Conservation (phyloP, 2,888 invertebrate species). For the Dysmachus trigonus region DNA sequence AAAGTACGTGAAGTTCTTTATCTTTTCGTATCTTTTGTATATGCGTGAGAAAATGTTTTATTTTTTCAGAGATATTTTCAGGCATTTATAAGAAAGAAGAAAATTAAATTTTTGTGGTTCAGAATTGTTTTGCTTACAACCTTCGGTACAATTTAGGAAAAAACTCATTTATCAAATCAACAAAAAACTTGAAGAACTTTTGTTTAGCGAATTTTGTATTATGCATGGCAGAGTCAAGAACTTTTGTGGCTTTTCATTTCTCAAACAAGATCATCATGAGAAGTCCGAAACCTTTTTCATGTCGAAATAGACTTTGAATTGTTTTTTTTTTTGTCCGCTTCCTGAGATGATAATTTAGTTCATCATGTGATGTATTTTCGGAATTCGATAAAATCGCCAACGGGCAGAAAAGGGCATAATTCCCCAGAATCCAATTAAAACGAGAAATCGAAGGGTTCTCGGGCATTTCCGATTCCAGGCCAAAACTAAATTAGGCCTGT, state of each 20-base stretch:
- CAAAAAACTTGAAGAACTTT: background rate
- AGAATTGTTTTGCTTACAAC: background rate
- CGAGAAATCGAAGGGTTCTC: constrained; percentile 31
- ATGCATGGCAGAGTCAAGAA: background rate
- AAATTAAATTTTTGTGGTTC: background rate
- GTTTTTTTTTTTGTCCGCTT: background rate
- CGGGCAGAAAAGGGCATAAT: background rate
- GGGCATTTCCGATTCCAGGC: background rate
- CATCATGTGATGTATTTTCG: background rate
- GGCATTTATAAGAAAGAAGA: background rate
- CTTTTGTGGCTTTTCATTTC: background rate
- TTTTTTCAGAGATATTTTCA: background rate
- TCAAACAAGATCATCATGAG: background rate
- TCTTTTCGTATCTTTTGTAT: background rate
- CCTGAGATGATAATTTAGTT: background rate
- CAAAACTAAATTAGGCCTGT: constrained; percentile 22
- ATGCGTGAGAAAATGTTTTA: too few species aligned
- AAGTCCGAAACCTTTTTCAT: background rate
- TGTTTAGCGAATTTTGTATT: background rate
- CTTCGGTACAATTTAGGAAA: background rate
- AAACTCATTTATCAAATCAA: background rate
- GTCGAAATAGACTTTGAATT: background rate
- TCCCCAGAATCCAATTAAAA: constrained; percentile 38
- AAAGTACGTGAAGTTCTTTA: background rate
- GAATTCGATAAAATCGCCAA: background rate